Evolutionary conservation across 1,140 invertebrate species (phyloP).

Genomic region (Penaeus chinensis): DNA sequence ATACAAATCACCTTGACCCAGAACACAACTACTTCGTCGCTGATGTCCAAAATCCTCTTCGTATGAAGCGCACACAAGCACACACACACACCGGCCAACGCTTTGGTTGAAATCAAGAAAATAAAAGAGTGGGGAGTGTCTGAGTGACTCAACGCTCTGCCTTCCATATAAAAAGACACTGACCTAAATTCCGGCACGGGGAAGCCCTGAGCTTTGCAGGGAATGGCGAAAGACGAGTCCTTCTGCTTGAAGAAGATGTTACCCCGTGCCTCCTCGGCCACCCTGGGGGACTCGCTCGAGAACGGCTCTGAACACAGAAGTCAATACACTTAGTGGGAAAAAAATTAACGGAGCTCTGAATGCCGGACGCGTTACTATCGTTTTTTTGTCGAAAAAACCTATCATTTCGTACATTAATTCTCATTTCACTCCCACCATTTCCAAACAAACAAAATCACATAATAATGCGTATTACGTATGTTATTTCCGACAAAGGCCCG

Average conservation of each 20-base stretch:
- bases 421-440: neutral
- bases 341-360: neutral
- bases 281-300: conserved; percentile 55
- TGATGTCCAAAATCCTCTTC: neutral
- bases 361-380: too few relatives aligned
- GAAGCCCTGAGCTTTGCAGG: conserved; percentile 71
- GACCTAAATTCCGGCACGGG: conserved; percentile 51
- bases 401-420: too few relatives aligned
- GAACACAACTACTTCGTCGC: too few relatives aligned
- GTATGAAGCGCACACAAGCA: neutral
- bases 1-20: neutral
- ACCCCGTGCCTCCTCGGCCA: conserved; percentile 38
- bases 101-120: neutral
- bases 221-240: conserved; percentile 66
- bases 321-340: neutral
- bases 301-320: conserved; percentile 44
- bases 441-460: neutral
- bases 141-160: neutral
- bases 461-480: neutral
- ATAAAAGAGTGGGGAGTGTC: neutral
- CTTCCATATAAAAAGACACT: neutral
- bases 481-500: neutral
- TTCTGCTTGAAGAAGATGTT: conserved; percentile 47
- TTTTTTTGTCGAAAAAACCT: too few relatives aligned
- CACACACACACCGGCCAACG: neutral